Evolutionary conservation across 1,140 invertebrate genomes (phyloP).

Genomic region (Colletes latitarsis): DNA sequence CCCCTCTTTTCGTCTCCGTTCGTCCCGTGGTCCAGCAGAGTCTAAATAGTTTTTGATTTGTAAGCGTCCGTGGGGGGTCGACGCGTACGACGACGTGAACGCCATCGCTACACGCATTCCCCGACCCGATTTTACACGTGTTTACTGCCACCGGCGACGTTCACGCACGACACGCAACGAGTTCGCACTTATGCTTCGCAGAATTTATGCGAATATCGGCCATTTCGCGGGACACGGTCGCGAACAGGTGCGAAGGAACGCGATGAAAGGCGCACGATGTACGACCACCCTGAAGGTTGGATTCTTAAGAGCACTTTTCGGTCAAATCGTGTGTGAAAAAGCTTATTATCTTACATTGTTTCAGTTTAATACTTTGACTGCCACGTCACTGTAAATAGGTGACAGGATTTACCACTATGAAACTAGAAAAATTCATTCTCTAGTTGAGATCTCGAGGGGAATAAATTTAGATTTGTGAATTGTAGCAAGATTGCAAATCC

Average conservation of each 20-base stretch:
- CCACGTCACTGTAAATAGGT: no score
- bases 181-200: conserved; percentile 21
- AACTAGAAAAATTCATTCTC: no score
- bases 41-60: conserved; percentile 67
- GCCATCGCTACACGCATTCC: conserved; percentile 41
- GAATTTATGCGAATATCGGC: conserved; percentile 45
- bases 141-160: conserved; percentile 46
- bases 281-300: conserved; percentile 1
- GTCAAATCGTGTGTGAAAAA: no score
- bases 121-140: conserved; percentile 48
- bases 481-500: no score
- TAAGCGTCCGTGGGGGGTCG: conserved; percentile 69
- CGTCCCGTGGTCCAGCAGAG: conserved; percentile 43
- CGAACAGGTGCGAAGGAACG: conserved; percentile 36
- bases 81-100: conserved; percentile 58
- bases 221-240: conserved; percentile 2
- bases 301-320: no score
- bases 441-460: no score
- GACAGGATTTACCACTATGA: no score
- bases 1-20: neutral
- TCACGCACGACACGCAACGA: conserved; percentile 47
- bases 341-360: no score
- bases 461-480: no score
- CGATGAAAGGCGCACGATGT: neutral
- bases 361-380: no score